These are phyloP conservation scores for Rhinogobius similis DNA, from an alignment of 2,113 vertebrate species.

Conservation along the genomic window DNA sequence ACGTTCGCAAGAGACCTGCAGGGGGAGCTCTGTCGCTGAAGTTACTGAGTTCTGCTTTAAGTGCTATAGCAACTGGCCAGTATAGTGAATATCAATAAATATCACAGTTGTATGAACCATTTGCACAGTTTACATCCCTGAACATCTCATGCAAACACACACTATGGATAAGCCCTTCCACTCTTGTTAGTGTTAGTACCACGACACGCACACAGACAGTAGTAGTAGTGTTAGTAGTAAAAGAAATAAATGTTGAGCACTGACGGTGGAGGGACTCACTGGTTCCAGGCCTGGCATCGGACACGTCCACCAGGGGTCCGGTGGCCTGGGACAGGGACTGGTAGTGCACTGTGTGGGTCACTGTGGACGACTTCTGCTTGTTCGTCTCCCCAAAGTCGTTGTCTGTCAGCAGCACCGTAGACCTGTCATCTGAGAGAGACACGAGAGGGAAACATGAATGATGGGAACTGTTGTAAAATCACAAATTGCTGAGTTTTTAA, in stretches of 20 bases:
- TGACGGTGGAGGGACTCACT: slow-evolving; percentile 85
- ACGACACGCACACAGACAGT: slow-evolving; percentile 11
- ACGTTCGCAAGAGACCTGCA: no score
- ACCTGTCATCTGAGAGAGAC: slow-evolving; percentile 86
- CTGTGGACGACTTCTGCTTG: slow-evolving; percentile 96
- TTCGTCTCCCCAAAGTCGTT: slow-evolving; percentile 96
- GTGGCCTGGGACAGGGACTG: slow-evolving; percentile 97
- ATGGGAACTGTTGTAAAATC: background rate
- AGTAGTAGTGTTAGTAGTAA: slow-evolving; percentile 38
- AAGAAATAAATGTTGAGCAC: slow-evolving; percentile 66
- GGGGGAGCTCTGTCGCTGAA: no score
- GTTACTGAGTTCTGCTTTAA: no score
- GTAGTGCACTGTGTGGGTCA: slow-evolving; percentile 97
- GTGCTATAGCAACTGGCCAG: no score
- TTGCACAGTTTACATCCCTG: no score
- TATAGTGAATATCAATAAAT: no score
- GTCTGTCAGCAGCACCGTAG: slow-evolving; percentile 93
- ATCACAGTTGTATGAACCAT: no score
- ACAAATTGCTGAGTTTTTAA: no score
- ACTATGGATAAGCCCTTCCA: no score
- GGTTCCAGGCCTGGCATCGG: slow-evolving; percentile 96
- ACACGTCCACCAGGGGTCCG: slow-evolving; percentile 95
- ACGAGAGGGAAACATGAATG: background rate
- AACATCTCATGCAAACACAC: no score
- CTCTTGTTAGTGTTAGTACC: background rate